Conservation (phyloP, 2,113 vertebrate species). For the Mormyrus lacerda region DNA sequence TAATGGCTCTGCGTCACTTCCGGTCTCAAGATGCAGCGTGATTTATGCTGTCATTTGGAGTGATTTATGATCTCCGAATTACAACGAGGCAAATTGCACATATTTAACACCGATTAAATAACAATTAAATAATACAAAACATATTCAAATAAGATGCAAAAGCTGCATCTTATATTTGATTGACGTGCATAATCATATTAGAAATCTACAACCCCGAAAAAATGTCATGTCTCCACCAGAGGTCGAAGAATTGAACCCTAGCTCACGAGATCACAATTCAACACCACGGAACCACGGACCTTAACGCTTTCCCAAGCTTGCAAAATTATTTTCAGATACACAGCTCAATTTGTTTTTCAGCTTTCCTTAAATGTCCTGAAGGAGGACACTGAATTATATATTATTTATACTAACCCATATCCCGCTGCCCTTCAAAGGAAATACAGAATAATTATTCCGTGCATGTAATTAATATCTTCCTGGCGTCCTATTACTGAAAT, state of each 20-base stretch:
- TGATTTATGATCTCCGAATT: neutral
- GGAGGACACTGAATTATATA: neutral
- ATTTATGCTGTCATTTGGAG: neutral
- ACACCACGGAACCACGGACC: neutral
- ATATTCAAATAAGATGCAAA: neutral
- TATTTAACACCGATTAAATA: neutral
- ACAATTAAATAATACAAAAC: neutral
- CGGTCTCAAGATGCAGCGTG: neutral
- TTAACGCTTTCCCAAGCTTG: neutral
- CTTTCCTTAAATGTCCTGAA: neutral
- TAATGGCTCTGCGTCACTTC: neutral
- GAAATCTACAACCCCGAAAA: neutral
- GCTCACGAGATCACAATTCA: neutral
- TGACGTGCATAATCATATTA: neutral
- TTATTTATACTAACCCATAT: neutral
- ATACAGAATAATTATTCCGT: neutral
- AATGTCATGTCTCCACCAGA: neutral
- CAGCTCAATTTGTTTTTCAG: neutral
- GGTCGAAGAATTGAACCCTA: neutral
- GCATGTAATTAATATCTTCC: neutral
- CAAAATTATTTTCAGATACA: neutral
- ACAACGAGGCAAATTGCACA: neutral
- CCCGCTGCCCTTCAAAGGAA: neutral
- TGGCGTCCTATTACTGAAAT: neutral
- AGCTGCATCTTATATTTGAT: neutral